These are phyloP conservation scores for Steatornis caripensis DNA, from an alignment of 2,113 vertebrate species.

Conservation along the genomic window DNA sequence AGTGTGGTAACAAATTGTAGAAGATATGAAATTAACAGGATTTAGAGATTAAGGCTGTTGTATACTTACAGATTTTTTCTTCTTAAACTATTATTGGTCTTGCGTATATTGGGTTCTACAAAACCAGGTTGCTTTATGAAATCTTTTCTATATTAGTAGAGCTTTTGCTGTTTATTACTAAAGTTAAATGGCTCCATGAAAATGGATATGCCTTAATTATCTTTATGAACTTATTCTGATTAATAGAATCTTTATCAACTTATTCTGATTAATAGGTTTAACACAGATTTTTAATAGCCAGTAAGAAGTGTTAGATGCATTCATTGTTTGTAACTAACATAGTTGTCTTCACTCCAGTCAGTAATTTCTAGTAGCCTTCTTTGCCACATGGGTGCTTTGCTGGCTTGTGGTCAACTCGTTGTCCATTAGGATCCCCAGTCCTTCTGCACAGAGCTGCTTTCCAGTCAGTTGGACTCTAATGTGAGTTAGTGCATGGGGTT, in stretches of 20 bases:
- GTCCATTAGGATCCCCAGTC: not conserved
- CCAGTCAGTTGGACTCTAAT: not conserved
- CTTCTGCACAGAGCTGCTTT: not conserved
- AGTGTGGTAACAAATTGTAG: not conserved
- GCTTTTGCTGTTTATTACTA: not conserved
- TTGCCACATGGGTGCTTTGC: not conserved
- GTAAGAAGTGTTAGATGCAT: not conserved
- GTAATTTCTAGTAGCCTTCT: not conserved
- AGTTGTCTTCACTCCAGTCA: not conserved
- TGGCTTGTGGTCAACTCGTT: not conserved
- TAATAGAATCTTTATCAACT: not conserved
- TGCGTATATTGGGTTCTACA: not conserved
- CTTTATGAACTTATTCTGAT: not conserved
- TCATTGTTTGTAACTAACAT: not conserved
- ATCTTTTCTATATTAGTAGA: not conserved
- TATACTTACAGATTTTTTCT: not conserved
- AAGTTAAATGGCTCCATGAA: not conserved
- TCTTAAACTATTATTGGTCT: not conserved
- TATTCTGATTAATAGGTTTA: not conserved
- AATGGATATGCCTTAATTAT: not conserved
- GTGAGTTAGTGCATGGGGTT: not conserved
- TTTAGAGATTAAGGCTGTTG: not conserved
- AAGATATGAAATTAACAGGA: not conserved
- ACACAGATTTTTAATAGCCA: not conserved
- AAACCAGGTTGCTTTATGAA: not conserved